phyloP scores from a whole-genome alignment of 2,113 vertebrate genomes.

The Tursiops truncatus region DNA sequence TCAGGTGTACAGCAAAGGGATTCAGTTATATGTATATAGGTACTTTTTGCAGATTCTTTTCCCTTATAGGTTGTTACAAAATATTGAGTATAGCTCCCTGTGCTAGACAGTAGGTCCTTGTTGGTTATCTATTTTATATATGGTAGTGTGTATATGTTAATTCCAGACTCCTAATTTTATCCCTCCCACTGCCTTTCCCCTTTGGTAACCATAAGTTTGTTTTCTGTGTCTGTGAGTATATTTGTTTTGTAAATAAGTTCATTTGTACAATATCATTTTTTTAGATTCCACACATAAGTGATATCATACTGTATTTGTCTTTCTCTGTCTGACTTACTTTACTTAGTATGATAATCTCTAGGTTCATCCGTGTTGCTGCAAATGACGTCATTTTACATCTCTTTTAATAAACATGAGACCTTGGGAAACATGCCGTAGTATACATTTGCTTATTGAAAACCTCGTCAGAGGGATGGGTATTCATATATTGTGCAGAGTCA shows the following conservation, averaged over 20 bases:
- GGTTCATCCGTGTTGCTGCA: neutral
- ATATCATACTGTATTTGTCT: neutral
- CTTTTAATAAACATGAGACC: neutral
- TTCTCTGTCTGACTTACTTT: neutral
- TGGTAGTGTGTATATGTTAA: too few relatives aligned
- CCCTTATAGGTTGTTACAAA: too few relatives aligned
- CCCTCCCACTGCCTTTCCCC: too few relatives aligned
- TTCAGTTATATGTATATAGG: too few relatives aligned
- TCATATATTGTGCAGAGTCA: neutral
- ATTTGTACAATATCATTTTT: neutral
- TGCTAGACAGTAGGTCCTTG: too few relatives aligned
- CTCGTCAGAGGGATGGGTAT: neutral
- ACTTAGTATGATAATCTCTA: neutral
- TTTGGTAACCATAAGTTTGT: too few relatives aligned
- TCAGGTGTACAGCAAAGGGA: too few relatives aligned
- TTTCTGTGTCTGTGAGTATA: too few relatives aligned
- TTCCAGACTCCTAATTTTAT: too few relatives aligned
- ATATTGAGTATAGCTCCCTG: too few relatives aligned
- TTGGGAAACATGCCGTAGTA: neutral
- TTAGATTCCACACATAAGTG: neutral
- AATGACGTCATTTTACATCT: neutral
- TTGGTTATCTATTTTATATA: too few relatives aligned
- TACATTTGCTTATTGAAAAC: neutral
- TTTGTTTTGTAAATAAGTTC: neutral
- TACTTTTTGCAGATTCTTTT: too few relatives aligned